These are phyloP conservation scores for Catocala fraxini DNA, from an alignment of 2,888 invertebrate genomes.

Conservation along the genomic window DNA sequence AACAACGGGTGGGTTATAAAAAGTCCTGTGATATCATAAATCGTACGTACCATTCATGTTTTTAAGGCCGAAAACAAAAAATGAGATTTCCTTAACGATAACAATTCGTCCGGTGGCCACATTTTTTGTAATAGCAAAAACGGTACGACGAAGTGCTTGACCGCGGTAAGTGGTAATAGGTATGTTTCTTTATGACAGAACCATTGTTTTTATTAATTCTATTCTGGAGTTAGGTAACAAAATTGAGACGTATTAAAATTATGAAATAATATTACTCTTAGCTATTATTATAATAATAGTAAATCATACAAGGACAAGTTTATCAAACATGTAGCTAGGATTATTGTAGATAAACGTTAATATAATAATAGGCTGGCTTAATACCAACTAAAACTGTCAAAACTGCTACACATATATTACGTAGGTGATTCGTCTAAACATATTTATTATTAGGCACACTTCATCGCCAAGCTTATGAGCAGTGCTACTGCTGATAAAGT, in stretches of 20 bases:
- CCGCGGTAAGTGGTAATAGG: conserved; percentile 50
- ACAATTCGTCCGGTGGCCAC: conserved; percentile 80
- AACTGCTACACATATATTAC: too few relatives aligned
- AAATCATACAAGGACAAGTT: too few relatives aligned
- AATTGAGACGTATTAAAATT: background rate
- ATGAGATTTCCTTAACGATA: conserved; percentile 85
- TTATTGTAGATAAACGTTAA: too few relatives aligned
- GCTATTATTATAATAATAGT: too few relatives aligned
- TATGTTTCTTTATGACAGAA: conserved; percentile 41
- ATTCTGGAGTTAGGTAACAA: conserved; percentile 1
- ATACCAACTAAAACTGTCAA: too few relatives aligned
- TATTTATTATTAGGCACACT: too few relatives aligned
- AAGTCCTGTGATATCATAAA: conserved; percentile 86
- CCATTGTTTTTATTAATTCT: conserved; percentile 39
- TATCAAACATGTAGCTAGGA: too few relatives aligned
- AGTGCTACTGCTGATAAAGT: too few relatives aligned
- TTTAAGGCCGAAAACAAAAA: conserved; percentile 69
- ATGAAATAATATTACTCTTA: too few relatives aligned
- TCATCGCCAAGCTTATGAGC: too few relatives aligned
- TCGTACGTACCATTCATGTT: conserved; percentile 85
- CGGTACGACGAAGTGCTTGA: conserved; percentile 60
- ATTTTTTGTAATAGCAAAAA: conserved; percentile 64
- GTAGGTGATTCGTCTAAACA: too few relatives aligned
- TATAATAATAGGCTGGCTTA: too few relatives aligned
- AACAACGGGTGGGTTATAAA: conserved; percentile 78